Evolutionary conservation across 1,140 invertebrate genomes (phyloP).

Genomic region (Zaprionus taronus): DNA sequence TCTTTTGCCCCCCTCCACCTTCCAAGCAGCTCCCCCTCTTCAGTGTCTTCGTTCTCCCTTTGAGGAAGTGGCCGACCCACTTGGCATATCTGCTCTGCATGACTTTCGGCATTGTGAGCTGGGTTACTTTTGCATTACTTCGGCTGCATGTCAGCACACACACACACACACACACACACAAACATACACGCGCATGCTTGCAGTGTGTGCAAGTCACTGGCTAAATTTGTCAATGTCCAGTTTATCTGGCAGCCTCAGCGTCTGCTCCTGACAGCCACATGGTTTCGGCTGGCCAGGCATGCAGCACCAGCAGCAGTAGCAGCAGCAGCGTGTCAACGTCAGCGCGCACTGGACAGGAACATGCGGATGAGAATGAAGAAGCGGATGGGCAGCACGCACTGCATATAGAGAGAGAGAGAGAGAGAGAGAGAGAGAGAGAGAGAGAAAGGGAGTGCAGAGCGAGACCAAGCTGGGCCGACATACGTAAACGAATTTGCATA

Average conservation of each 20-base stretch:
- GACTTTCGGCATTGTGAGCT: slow-evolving; percentile 63
- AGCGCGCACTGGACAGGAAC: slow-evolving; percentile 6
- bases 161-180: background rate
- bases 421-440: background rate
- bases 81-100: slow-evolving; percentile 50
- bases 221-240: slow-evolving; percentile 74
- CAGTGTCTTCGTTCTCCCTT: slow-evolving; percentile 18
- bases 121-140: slow-evolving; percentile 59
- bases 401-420: background rate
- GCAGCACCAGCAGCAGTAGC: background rate
- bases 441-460: background rate
- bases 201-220: slow-evolving; percentile 46
- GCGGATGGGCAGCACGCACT: too few species aligned
- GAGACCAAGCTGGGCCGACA: slow-evolving; percentile 17
- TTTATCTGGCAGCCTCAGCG: slow-evolving; percentile 57
- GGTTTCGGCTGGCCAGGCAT: slow-evolving; percentile 46
- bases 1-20: background rate
- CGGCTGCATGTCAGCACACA: slow-evolving; percentile 30
- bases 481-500: slow-evolving; percentile 62
- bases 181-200: slow-evolving; percentile 11
- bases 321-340: slow-evolving; percentile 50
- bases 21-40: background rate
- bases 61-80: slow-evolving; percentile 21
- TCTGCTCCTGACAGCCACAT: slow-evolving; percentile 64
- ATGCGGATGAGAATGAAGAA: background rate